phyloP scores from a whole-genome alignment of 2,888 invertebrate species.

The Andrena chrysosceles region DNA sequence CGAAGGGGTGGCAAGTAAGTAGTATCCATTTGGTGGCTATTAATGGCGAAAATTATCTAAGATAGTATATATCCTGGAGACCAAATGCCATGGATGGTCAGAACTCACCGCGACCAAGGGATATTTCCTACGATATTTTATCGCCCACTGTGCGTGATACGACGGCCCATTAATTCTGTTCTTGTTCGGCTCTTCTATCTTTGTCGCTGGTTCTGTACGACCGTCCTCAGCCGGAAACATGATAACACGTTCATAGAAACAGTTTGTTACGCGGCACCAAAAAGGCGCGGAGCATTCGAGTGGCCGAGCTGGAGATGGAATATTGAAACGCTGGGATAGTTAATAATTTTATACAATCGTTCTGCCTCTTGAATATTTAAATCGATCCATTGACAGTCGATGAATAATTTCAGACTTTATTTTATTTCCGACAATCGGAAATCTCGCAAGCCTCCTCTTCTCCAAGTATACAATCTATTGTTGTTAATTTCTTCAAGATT shows the following conservation, averaged over 20 bases:
- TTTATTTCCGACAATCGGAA: slow-evolving; percentile 47
- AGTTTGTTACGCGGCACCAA: slow-evolving; percentile 73
- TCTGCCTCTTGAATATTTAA: slow-evolving; percentile 24
- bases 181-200: slow-evolving; percentile 68
- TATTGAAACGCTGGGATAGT: slow-evolving; percentile 8
- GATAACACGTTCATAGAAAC: slow-evolving; percentile 75
- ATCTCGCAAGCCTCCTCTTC: slow-evolving; percentile 17
- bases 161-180: slow-evolving; percentile 79
- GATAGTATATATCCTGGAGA: slow-evolving; percentile 62
- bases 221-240: slow-evolving; percentile 78
- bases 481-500: no score
- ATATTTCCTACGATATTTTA: slow-evolving; percentile 77
- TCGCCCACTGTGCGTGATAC: slow-evolving; percentile 78
- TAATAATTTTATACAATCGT: slow-evolving; percentile 50
- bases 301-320: neutral
- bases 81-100: slow-evolving; percentile 69
- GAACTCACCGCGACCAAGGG: slow-evolving; percentile 60
- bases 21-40: slow-evolving; percentile 54
- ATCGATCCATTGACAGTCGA: slow-evolving; percentile 18
- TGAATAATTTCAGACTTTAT: slow-evolving; percentile 51
- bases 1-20: slow-evolving; percentile 27
- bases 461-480: no score
- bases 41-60: slow-evolving; percentile 75
- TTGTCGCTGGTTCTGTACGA: slow-evolving; percentile 52
- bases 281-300: slow-evolving; percentile 42